A percentile compares a stretch with the other conserved stretches of the same genome.
Conservation (phyloP, 2,888 invertebrate species). For the Amphipyra tragopoginis region DNA sequence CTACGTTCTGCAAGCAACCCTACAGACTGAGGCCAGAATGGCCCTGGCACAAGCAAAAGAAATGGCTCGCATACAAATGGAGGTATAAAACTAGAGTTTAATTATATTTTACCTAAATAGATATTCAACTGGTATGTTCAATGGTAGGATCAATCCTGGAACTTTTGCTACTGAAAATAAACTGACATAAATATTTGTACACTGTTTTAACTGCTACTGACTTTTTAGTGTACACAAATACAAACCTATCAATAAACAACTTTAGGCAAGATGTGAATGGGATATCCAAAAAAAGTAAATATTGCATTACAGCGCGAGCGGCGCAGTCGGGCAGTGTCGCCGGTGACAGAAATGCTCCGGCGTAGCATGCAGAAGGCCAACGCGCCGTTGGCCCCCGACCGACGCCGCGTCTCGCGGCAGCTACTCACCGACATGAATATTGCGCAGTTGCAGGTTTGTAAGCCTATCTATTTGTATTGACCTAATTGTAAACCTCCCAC, state of each 20-base stretch:
- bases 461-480: neutral
- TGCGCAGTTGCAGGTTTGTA: slow-evolving; percentile 92
- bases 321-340: slow-evolving; percentile 93
- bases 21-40: slow-evolving; percentile 96
- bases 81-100: slow-evolving; percentile 84
- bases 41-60: slow-evolving; percentile 97
- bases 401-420: slow-evolving; percentile 95
- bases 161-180: no score
- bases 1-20: slow-evolving; percentile 94
- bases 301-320: slow-evolving; percentile 79
- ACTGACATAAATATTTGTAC: no score
- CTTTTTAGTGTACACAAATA: no score
- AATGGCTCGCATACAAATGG: slow-evolving; percentile 97
- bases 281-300: neutral
- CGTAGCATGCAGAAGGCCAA: slow-evolving; percentile 95
- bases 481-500: no score
- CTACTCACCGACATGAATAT: slow-evolving; percentile 98
- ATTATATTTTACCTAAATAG: no score
- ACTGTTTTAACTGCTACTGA: no score
- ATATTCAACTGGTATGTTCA: no score
- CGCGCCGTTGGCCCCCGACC: slow-evolving; percentile 94
- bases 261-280: neutral
- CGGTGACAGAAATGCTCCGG: slow-evolving; percentile 96
- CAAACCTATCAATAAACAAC: no score
- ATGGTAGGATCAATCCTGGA: no score